Conservation (phyloP, 1,140 invertebrate genomes). For the Drosophila mayri region DNA sequence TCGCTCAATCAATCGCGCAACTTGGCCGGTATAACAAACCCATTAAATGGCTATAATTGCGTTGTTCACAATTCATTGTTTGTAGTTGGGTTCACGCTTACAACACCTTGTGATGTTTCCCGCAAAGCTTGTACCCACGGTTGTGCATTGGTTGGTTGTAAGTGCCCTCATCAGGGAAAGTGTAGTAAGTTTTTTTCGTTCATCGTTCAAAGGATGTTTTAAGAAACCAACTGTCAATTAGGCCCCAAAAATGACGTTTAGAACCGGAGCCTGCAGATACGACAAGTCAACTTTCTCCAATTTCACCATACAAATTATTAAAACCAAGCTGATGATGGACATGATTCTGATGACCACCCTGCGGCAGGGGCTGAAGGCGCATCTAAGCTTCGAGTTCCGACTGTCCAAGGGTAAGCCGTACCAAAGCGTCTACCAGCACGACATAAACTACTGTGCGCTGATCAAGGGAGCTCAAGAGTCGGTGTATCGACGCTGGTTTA, state of each 20-base stretch:
- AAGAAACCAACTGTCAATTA: constrained; percentile 1
- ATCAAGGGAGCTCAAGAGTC: constrained; percentile 54
- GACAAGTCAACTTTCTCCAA: constrained; percentile 58
- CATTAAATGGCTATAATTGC: constrained; percentile 21
- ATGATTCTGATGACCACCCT: constrained; percentile 41
- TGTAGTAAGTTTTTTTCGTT: constrained; percentile 8
- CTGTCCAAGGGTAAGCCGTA: constrained; percentile 57
- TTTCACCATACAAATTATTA: constrained; percentile 47
- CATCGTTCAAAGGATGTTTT: background rate
- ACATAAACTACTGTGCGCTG: constrained; percentile 68
- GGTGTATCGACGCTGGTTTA: constrained; percentile 67
- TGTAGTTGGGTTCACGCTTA: constrained; percentile 10
- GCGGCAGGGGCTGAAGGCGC: constrained; percentile 47
- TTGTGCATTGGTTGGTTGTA: constrained; percentile 9
- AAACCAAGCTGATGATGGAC: constrained; percentile 55
- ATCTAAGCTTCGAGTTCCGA: constrained; percentile 67
- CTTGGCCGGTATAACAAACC: constrained; percentile 16
- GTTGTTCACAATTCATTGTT: constrained; percentile 4
- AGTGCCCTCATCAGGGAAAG: background rate
- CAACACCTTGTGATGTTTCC: constrained; percentile 17
- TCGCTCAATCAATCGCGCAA: constrained; percentile 14
- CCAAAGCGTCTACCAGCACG: constrained; percentile 67
- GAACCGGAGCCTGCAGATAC: constrained; percentile 48
- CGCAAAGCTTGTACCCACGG: background rate
- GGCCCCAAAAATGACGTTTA: constrained; percentile 56